Conservation (phyloP, 2,888 invertebrate species). For the Anorthoa munda region DNA sequence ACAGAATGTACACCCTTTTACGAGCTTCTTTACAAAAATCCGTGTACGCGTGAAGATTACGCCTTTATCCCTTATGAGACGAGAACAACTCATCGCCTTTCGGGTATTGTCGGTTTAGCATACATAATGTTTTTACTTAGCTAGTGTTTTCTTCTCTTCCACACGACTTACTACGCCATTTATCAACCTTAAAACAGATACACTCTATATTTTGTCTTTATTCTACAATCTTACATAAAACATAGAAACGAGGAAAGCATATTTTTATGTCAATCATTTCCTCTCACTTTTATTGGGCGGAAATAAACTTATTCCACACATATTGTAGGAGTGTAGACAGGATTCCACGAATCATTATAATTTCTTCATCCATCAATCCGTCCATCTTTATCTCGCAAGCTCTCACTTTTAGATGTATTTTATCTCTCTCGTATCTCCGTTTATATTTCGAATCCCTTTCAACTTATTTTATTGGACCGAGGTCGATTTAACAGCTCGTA, state of each 20-base stretch:
- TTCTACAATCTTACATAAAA: constrained; percentile 13
- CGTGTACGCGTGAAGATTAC: constrained; percentile 44
- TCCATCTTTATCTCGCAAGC: constrained; percentile 21
- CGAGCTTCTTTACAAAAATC: constrained; percentile 55
- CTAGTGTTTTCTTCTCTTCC: constrained; percentile 32
- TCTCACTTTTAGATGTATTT: constrained; percentile 36
- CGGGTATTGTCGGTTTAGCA: constrained; percentile 38
- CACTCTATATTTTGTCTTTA: constrained; percentile 6
- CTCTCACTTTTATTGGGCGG: constrained; percentile 25
- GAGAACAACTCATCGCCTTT: constrained; percentile 48
- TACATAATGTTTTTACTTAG: constrained; percentile 25
- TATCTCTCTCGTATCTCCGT: constrained; percentile 3
- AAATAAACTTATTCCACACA: constrained; percentile 37
- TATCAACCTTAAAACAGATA: constrained; percentile 16
- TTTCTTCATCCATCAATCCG: constrained; percentile 44
- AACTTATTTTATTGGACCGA: constrained; percentile 20
- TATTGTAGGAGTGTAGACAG: constrained; percentile 22
- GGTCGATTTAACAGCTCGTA: constrained; percentile 22
- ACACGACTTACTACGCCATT: constrained; percentile 7
- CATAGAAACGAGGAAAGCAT: constrained; percentile 1
- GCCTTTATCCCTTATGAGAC: constrained; percentile 50
- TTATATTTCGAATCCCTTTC: constrained; percentile 20
- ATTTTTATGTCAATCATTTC: constrained; percentile 37
- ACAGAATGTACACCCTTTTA: constrained; percentile 41
- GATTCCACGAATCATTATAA: constrained; percentile 43